Evolutionary conservation across 2,888 invertebrate species (phyloP), one percentile per base, ranked within the genome.

Genomic region (Aplocera efformata): DNA sequence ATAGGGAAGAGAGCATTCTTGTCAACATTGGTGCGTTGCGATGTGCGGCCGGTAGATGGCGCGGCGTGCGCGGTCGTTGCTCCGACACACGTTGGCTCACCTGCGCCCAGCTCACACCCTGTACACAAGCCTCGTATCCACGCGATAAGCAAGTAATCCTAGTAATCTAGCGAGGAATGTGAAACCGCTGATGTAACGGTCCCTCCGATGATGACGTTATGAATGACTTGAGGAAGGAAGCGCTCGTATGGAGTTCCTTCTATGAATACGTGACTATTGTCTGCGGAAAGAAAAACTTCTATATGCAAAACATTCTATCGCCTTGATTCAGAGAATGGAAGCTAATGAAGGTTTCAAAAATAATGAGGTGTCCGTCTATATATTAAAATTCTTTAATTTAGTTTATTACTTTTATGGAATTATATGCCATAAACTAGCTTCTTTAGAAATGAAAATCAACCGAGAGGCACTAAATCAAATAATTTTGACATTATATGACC

Each of bases 11-110:
- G 36, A 32, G 23, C n/a, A 28, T 34, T 35, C 6, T 4, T 32
- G 28, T 32, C 42, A 42, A 42, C 42, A 42, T 35, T 17, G 31
- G 4, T 28, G n/a, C 8, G 17, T 23, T 25, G 10, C 20, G 6
- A 6, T 47, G 32, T 35, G 47, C 50, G 50, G 46, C 49, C 56
- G 60, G 56, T 50, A 56, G 48, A 53, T 45, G 55, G 38, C 49
- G 47, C 49, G 42, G 10, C 24, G 9, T 10, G 10, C 45, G 42
- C 58, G 74, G 75, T 76, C 76, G 74, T 76, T 76, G 76, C 68
- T 66, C 76, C 62, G 62, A 17, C 44, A 44, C 44, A 40, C 36
- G 42, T 42, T 25, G 32, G 10, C 13, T 20, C 9, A n/a, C 27
- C 28, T 24, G 32, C 27, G 38, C 9, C 34, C 34, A 6, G 22